Evolutionary conservation across 2,113 vertebrate species (phyloP).

Genomic region (Megalops atlanticus): DNA sequence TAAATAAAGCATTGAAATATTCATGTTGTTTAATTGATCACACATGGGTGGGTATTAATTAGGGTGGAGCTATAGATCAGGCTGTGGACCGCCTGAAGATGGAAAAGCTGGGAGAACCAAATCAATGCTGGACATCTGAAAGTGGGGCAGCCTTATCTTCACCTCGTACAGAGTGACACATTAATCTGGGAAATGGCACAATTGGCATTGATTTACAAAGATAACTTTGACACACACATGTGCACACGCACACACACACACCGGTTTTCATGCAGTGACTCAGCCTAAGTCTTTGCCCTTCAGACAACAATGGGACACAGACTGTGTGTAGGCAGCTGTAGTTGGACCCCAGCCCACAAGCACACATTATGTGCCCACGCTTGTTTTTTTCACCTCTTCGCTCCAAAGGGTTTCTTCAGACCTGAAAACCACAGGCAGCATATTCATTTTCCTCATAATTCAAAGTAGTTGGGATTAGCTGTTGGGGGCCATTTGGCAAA

Average conservation of each 20-base stretch:
- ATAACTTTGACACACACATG: neutral
- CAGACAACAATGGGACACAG: constrained; percentile 1
- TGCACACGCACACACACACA: neutral
- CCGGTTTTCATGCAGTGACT: neutral
- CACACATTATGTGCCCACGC: neutral
- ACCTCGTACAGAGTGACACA: neutral
- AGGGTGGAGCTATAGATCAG: constrained; percentile 13
- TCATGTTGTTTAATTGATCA: constrained; percentile 15
- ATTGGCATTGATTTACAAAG: constrained; percentile 10
- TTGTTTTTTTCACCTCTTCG: neutral
- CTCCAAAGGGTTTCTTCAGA: constrained; percentile 4
- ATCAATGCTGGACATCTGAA: constrained; percentile 2
- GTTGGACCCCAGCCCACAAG: neutral
- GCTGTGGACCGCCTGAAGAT: neutral
- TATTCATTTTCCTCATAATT: neutral
- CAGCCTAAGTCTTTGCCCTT: neutral
- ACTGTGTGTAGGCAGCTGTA: neutral
- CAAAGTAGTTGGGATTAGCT: neutral
- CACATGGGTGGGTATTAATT: constrained; percentile 15
- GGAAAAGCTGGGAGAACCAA: neutral
- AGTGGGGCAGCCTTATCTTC: constrained; percentile 11
- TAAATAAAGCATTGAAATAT: constrained; percentile 21
- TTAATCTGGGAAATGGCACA: constrained; percentile 12
- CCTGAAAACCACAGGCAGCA: neutral
- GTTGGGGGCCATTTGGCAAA: neutral